Evolutionary conservation across 2,113 vertebrate genomes (phyloP).

Genomic region (Crotalus viridis): DNA sequence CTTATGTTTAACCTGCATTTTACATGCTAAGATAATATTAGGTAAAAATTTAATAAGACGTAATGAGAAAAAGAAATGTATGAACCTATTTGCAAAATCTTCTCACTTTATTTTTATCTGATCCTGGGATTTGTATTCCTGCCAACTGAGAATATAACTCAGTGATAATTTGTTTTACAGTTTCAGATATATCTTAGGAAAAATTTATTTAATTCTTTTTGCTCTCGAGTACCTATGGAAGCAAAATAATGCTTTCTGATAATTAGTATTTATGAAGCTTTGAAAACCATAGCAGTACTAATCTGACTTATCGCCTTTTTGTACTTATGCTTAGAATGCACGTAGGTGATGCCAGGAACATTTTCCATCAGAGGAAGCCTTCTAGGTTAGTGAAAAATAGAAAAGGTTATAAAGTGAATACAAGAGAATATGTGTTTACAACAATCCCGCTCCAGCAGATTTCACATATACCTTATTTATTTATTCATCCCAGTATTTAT

Average conservation of each 20-base stretch:
- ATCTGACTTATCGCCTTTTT: conserved; percentile 21
- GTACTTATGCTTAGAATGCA: conserved; percentile 26
- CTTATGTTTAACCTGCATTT: conserved; percentile 17
- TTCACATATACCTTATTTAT: not conserved
- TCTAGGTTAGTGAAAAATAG: not conserved
- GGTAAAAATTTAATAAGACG: conserved; percentile 32
- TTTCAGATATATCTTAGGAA: conserved; percentile 34
- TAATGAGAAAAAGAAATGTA: conserved; percentile 44
- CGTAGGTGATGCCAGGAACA: not conserved
- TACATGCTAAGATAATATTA: conserved; percentile 30
- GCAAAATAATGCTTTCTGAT: not conserved
- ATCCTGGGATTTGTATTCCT: conserved; percentile 35
- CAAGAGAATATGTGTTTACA: not conserved
- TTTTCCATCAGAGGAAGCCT: not conserved
- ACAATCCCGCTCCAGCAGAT: not conserved
- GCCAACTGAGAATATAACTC: conserved; percentile 15
- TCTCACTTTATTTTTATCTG: not conserved
- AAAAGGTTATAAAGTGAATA: not conserved
- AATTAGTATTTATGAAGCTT: conserved; percentile 50
- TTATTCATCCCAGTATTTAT: not conserved
- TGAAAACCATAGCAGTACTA: conserved; percentile 34
- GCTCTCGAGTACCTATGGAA: conserved; percentile 17
- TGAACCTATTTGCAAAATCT: not conserved
- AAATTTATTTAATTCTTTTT: conserved; percentile 31
- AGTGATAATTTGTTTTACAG: conserved; percentile 36